Evolutionary conservation across 2,113 vertebrate genomes (phyloP).

Genomic region (Ictalurus furcatus): DNA sequence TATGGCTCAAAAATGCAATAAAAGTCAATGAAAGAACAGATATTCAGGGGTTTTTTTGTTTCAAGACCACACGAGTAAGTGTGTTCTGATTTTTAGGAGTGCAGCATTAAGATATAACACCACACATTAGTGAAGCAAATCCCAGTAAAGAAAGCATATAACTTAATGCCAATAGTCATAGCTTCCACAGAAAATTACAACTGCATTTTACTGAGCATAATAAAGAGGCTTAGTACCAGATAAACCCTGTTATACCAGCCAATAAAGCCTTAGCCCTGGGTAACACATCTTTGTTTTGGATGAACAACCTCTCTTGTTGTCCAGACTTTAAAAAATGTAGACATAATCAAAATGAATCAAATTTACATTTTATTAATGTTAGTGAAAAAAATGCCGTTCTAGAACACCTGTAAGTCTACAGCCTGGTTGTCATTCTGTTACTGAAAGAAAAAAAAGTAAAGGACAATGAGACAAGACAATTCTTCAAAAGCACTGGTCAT

Average conservation of each 20-base stretch:
- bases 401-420: constrained; percentile 60
- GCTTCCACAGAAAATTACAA: constrained; percentile 36
- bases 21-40: background rate
- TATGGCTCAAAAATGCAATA: background rate
- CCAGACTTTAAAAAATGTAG: constrained; percentile 47
- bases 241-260: constrained; percentile 44
- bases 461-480: background rate
- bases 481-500: background rate
- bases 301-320: constrained; percentile 44
- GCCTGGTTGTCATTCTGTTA: constrained; percentile 47
- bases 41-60: background rate
- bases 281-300: constrained; percentile 47
- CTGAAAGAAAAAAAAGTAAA: background rate
- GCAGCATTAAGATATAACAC: background rate
- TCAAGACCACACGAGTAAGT: background rate
- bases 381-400: constrained; percentile 45
- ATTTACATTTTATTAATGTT: background rate
- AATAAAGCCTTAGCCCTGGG: constrained; percentile 43
- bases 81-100: background rate
- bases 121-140: constrained; percentile 18
- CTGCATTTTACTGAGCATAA: constrained; percentile 25
- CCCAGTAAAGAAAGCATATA: constrained; percentile 31
- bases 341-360: background rate
- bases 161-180: constrained; percentile 10
- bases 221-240: constrained; percentile 38